Evolutionary conservation across 2,888 invertebrate species (phyloP), one percentile per base, ranked within the genome.

Genomic region (Ochropacha duplaris): DNA sequence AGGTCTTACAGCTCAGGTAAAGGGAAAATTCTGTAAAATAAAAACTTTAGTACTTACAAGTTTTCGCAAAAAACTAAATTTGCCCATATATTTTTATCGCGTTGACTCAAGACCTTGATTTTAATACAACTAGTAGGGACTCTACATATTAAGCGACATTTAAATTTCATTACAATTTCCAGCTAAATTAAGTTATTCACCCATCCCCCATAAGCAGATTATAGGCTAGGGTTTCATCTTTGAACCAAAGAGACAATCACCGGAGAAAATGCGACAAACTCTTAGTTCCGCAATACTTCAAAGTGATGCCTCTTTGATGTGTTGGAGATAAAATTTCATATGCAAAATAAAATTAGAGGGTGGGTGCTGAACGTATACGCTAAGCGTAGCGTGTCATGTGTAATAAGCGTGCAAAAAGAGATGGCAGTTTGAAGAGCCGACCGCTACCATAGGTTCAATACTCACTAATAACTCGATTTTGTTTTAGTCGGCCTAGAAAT

Each of bases 271-370:
- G 62, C 66, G 69, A 71, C 68, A 60, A 64, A 69, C 69, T 71
- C 64, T 66, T 71, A 77, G 69, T 73, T 65, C 63, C 63, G 57
- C 64, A 66, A 65, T 74, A 79, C 70, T 74, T 81, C 79, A 82
- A 83, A 81, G 81, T 73, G 71, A 71, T 65, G 60, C 60, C 28
- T 70, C 80, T 85, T 84, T 86, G 83, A 84, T 83, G 83, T 83
- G 76, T 73, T 60, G 65, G 66, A 80, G 82, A 84, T 84, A 83
- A 81, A 82, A 83, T 84, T 84, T 85, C 83, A 81, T 77, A 84
- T 81, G 80, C 78, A 81, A 84, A 84, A 85, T 84, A 81, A 86
- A 83, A 86, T 86, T 84, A 85, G 76, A 82, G 79, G 73, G 76
- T 58, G 66, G 68, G 72, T 68, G 70, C 66, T 44, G 71, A 71